Base-by-base conservation (phyloP, 2,888 invertebrate genomes). In the Euproctis similis region DNA sequence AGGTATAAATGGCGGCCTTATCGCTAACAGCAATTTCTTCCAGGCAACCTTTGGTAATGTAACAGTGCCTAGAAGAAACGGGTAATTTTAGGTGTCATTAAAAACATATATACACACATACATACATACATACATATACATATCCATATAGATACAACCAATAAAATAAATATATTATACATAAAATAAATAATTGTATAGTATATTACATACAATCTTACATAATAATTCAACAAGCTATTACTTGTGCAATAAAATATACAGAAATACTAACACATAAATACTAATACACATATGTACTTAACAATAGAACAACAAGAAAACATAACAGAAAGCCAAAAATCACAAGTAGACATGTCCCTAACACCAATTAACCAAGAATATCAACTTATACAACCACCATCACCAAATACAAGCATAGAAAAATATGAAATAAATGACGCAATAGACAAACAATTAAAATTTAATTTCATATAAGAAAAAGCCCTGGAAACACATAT, bases 401-500 rank as follows among this genome's bases (percentile, higher is more conserved):
- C 7, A 9, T 6, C 8, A 10, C 14, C 8, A 9, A 25, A 3
- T 4, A 6, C 4, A 11, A 26, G 19, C 30, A 26, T 13, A 30
- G 37, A 8, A 37, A 34, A 3, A 22, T 28, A 34, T 34, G n/a
- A n/a, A n/a, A n/a, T 37, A 9, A 9, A 31, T 4, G 56, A 53
- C 17, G 49, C 50, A n/a, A 52, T 50, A 22, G 54, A 54, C 17
- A 34, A 46, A 31, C 52, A 52, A 10, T 14, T 34, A 11, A 55
- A 54, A 36, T 50, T n/a, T n/a, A 49, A 17, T 52, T 52, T 25
- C 35, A 47, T 8, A 51, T 49, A 4, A 36, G 51, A 30, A 31
- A 23, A 35, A 30, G 36, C 8, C 46, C 51, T 1, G 48, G 39
- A 2, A 8, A 24, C 6, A 26, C 4, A 4, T 45, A 48, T 12